A percentile compares a stretch with the other conserved stretches of the same genome.
These are phyloP conservation scores for Porites rus DNA, from an alignment of 92 coral and sea anemone genomes.

Conservation along the genomic window DNA sequence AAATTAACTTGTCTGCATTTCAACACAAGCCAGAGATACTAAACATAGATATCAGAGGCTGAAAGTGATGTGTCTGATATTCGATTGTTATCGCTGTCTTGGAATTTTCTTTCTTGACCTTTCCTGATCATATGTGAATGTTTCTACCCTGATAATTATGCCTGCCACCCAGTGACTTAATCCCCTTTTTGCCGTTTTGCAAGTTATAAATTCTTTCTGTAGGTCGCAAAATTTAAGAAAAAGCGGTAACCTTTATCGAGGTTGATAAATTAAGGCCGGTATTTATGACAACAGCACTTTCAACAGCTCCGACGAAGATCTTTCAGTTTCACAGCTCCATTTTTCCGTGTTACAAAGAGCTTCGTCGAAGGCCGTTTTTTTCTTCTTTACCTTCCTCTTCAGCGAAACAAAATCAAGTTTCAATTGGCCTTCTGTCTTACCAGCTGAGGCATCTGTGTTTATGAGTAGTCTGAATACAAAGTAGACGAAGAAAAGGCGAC, in stretches of 20 bases:
- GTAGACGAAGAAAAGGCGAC: constrained; percentile 7
- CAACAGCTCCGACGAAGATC: too few species aligned
- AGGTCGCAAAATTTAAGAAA: background rate
- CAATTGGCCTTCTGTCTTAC: background rate
- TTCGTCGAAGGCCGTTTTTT: too few species aligned
- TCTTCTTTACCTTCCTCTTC: background rate
- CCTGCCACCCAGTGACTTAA: too few species aligned
- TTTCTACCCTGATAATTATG: background rate
- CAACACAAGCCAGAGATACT: constrained; percentile 14
- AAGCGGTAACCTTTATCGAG: too few species aligned
- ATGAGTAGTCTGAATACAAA: background rate
- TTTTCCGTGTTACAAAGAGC: too few species aligned
- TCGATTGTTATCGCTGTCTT: background rate
- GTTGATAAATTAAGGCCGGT: too few species aligned
- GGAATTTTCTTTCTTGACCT: background rate
- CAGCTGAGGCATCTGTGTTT: background rate
- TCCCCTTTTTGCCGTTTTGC: background rate
- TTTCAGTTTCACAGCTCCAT: too few species aligned
- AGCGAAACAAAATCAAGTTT: background rate
- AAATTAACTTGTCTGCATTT: constrained; percentile 17
- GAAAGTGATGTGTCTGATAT: background rate
- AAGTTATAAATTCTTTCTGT: background rate
- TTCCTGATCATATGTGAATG: background rate
- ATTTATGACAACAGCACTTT: too few species aligned
- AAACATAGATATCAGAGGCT: constrained; percentile 4